Evolutionary conservation across 2,888 invertebrate species (phyloP), one percentile per base, ranked within the genome.

Genomic region (Fragum whitleyi): DNA sequence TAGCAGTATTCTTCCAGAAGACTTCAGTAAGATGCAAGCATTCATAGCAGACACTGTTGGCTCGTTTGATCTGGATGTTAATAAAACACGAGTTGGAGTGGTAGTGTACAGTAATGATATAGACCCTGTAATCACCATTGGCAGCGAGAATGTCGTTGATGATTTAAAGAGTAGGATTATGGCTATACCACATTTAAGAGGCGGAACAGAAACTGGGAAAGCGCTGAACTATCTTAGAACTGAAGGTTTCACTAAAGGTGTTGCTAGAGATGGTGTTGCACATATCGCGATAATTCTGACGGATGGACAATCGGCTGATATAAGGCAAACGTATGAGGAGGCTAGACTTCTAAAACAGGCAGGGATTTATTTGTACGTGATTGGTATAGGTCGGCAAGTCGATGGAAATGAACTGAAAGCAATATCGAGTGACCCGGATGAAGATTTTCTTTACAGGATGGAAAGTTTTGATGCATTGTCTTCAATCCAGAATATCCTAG

Each of bases 341-440:
- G 84, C 88, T 0, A 69, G 72, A 19, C 6, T 69, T n/a, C 62
- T 87, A 16, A 81, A 85, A 39, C 51, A 75, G 29, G 59, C 29
- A 11, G 89, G 88, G 1, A 68, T 77, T 2, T 79, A 86, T 51
- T 51, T 88, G 1, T 86, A 87, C 73, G 87, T 81, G 7, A 69
- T 89, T 29, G 89, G 89, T 0, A 84, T 86, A 26, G 84, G 86
- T 0, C 26, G 73, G 9, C 73, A 79, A 1, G 83, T 88, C 11
- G 87, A 91, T 28, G 75, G 73, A 39, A 55, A 71, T 0, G 91
- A 91, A 79, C 77, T 90, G 7, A n/a, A 62, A 53, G 76, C 70
- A 16, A 86, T 91, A 21, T 90, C 90, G 28, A 90, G 88, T 72
- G 70, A 87, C 7, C 91, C 92, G 0, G 69, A 79, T 26, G 79